Conservation (phyloP, 2,888 invertebrate genomes). For the Tanypteryx hageni region DNA sequence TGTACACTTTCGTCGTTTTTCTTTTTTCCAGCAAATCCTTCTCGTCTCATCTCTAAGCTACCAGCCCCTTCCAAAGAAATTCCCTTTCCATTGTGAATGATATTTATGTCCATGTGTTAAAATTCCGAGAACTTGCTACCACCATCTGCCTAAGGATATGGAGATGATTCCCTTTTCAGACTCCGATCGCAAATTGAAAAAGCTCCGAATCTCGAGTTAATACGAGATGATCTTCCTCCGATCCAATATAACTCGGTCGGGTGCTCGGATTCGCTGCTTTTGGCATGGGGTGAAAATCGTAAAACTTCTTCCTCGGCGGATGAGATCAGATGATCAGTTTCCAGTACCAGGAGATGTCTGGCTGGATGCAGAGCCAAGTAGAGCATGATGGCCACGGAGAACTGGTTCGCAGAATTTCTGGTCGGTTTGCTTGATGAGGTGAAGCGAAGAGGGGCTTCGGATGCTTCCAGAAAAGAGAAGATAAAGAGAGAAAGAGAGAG, state of each 20-base stretch:
- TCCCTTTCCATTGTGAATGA: too few relatives aligned
- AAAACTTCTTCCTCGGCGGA: neutral
- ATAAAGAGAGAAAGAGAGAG: neutral
- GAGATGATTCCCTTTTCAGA: too few relatives aligned
- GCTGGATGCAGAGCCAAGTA: neutral
- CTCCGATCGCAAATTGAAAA: too few relatives aligned
- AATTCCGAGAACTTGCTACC: too few relatives aligned
- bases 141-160: too few relatives aligned
- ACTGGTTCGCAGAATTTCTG: neutral
- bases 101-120: too few relatives aligned
- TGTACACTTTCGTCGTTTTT: too few relatives aligned
- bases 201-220: too few relatives aligned
- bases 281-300: neutral
- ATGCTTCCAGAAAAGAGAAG: neutral
- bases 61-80: too few relatives aligned
- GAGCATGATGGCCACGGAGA: slow-evolving; percentile 21
- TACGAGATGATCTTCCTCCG: too few relatives aligned
- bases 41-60: too few relatives aligned
- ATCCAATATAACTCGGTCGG: neutral
- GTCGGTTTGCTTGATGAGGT: slow-evolving; percentile 47
- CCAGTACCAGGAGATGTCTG: neutral
- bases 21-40: too few relatives aligned
- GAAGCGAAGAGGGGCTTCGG: neutral
- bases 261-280: neutral
- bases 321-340: neutral